Percentiles rank a stretch among this genome's conserved stretches.
These are phyloP conservation scores for Halocynthia roretzi DNA, from an alignment of 23 tunicate genomes.

Conservation along the genomic window DNA sequence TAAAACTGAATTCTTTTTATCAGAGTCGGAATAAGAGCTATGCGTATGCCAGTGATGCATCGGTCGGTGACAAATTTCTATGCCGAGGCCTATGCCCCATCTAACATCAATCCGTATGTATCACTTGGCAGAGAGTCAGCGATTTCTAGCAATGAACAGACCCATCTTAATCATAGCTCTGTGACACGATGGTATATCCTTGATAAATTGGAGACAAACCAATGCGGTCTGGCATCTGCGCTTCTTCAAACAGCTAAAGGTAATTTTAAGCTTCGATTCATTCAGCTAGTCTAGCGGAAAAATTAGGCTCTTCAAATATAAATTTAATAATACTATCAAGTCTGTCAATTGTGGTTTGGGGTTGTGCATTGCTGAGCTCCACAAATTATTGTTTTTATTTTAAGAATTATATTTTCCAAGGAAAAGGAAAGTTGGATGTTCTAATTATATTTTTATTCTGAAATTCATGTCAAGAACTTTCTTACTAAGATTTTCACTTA, in stretches of 20 bases:
- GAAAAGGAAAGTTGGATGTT: background rate
- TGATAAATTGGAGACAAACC: constrained; percentile 46
- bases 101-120: background rate
- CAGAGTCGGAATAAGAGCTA: constrained; percentile 64
- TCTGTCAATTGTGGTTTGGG: background rate
- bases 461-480: too few relatives aligned
- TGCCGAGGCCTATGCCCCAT: background rate
- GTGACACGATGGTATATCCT: constrained; percentile 43
- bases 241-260: constrained; percentile 74
- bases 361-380: background rate
- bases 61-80: constrained; percentile 22
- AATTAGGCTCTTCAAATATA: background rate
- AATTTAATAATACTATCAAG: too few relatives aligned
- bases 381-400: background rate
- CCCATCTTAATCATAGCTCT: constrained; percentile 3
- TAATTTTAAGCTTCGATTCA: background rate
- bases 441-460: too few relatives aligned
- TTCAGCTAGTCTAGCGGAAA: background rate
- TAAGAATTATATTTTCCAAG: background rate
- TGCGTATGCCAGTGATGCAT: constrained; percentile 49
- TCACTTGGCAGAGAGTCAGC: background rate
- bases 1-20: background rate
- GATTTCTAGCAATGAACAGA: background rate
- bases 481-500: too few relatives aligned
- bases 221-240: constrained; percentile 44